Evolutionary conservation across 2,797 vertebrate species (phyloP), one percentile per base, ranked within the genome.

Genomic region (Parauchenoglanis ngamensis): DNA sequence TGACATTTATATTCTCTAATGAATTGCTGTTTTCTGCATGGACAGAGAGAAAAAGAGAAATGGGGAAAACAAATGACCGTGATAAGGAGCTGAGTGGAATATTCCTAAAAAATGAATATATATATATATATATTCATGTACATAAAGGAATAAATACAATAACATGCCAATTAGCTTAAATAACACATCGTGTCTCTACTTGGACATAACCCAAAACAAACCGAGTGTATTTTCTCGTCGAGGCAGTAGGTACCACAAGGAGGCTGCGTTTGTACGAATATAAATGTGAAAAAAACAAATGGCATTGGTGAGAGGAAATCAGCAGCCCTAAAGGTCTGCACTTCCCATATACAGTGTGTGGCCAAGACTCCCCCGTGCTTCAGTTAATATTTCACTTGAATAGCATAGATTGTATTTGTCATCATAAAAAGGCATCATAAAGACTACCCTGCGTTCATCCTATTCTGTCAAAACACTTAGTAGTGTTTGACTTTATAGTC

Each of bases 1-100:
- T 98, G 95, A 98, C 94, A 95, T 97, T 97, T 95, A 97, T 94
- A 95, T 96, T 96, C 95, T 98, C 97, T 96, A 96, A 94, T 93
- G 96, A 96, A 95, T 95, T 95, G 95, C 95, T 95, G 95, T 95
- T 96, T 95, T 98, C 97, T 98, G 96, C 93, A 95, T 46, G 80
- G 68, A 91, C 46, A 90, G 84, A 90, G 61, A 89, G 40, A 65
- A 73, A 83, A 46, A 85, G n/a, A 31, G 2, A n/a, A 85, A 63
- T 77, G 28, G 31, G 19, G 19, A 8, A 59, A 65, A 13, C 13
- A 63, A 76, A 76, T 52, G 54, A 4, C 49, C 54, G 25, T 7
- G 17, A 59, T 57, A 0, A 79, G 19, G 54, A 35, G 28, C 3
- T 21, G 75, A 28, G 17, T 61, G 10, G 21, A 61, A 23, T 40